A percentile compares a stretch with the other conserved stretches of the same genome.
Evolutionary conservation across 2,888 invertebrate genomes (phyloP).

Genomic region (Nasonovia ribisnigri): DNA sequence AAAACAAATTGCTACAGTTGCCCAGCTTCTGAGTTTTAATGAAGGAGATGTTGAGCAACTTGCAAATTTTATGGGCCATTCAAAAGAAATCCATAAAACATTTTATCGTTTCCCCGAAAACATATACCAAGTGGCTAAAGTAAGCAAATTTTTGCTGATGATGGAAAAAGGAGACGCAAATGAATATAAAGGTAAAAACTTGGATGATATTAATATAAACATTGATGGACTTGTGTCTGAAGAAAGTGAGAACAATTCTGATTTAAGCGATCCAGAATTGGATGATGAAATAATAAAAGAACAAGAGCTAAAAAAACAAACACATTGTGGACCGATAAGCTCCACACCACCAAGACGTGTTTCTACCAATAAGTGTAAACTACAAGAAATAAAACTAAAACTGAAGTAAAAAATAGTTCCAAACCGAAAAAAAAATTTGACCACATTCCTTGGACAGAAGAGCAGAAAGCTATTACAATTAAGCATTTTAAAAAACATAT

Average conservation of each 20-base stretch:
- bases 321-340: too few relatives aligned
- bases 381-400: neutral
- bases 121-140: neutral
- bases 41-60: neutral
- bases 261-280: too few relatives aligned
- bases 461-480: neutral
- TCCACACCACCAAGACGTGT: too few relatives aligned
- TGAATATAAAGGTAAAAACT: neutral
- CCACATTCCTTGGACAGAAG: neutral
- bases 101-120: neutral
- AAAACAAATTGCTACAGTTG: constrained; percentile 18
- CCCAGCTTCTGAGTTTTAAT: neutral
- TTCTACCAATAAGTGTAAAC: too few relatives aligned
- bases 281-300: too few relatives aligned
- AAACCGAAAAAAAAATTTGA: neutral
- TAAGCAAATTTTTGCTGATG: too few relatives aligned
- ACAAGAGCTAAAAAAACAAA: too few relatives aligned
- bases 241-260: neutral
- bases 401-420: neutral
- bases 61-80: neutral
- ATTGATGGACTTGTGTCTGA: neutral
- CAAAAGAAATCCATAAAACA: neutral
- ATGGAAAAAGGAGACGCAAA: neutral
- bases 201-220: neutral
- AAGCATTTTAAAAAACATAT: neutral